phyloP scores from a whole-genome alignment of 2,113 vertebrate genomes.

The Melospiza georgiana region DNA sequence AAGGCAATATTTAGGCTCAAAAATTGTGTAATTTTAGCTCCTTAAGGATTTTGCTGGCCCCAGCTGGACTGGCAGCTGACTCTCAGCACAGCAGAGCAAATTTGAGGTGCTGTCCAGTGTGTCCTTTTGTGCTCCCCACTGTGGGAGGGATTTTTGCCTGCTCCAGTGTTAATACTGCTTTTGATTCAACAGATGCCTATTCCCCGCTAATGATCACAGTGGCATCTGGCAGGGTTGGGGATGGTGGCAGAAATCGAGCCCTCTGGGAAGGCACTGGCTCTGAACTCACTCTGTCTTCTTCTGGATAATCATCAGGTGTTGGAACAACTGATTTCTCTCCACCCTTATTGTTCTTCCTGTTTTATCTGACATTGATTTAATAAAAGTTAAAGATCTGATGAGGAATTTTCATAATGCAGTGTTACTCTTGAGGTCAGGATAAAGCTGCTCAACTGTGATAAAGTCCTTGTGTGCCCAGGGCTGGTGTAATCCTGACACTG shows the following conservation, averaged over 20 bases:
- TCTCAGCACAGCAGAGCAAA: not conserved
- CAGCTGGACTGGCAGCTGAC: not conserved
- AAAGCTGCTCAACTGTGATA: not conserved
- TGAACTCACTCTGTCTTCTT: conserved; percentile 49
- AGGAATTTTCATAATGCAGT: not conserved
- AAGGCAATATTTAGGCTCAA: not conserved
- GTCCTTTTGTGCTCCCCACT: not conserved
- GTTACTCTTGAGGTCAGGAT: not conserved
- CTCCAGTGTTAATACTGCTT: conserved; percentile 51
- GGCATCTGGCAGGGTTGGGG: conserved; percentile 18
- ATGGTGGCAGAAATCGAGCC: not conserved
- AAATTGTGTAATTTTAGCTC: not conserved
- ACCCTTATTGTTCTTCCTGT: not conserved
- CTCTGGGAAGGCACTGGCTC: conserved; percentile 6
- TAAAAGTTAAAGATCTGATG: conserved; percentile 65
- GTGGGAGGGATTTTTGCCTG: conserved; percentile 14
- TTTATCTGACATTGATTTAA: conserved; percentile 80
- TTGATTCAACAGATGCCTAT: not conserved
- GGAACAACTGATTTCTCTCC: conserved; percentile 64
- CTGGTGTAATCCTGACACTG: not conserved
- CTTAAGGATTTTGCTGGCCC: not conserved
- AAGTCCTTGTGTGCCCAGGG: not conserved
- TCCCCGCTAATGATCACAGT: conserved; percentile 5
- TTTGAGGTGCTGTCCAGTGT: not conserved
- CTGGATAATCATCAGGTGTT: conserved; percentile 73